Base-by-base conservation (phyloP, 2,888 invertebrate genomes). In the Abrostola triplasia region DNA sequence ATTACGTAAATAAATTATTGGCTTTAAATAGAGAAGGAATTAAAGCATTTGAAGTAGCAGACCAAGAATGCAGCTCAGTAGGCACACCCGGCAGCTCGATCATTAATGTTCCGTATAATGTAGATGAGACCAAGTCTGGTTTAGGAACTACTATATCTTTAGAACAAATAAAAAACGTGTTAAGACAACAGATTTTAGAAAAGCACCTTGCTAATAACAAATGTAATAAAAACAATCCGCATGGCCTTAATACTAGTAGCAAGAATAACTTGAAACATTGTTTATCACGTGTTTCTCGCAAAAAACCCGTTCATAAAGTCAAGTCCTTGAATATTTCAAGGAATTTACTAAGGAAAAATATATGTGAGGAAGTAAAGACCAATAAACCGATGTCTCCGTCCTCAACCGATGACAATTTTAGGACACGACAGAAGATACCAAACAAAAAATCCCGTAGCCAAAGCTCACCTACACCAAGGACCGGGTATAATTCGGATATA, bases 1-100 rank as follows among this genome's bases (percentile, higher is more conserved):
- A 84, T 44, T 95, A 95, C 78, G 86, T 95, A 0, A 88, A 92
- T 70, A 90, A 88, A 79, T 80, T 95, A 61, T 76, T 95, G 38
- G 79, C 85, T 40, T 80, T 95, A 6, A 94, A 92, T 64, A 91
- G 82, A 76, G 88, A 90, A 77, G 90, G 91, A 2, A 73, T 92
- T 24, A 91, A 90, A 82, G 92, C 92, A 7, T 81, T 94, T 53
- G 88, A 94, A 82, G 86, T 95, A 44, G 86, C 90, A 24, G 90
- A 90, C 69, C 92, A 93, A 82, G 92, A 94, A 59, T 94, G 95
- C 67, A 95, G 95, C 76, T 86, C 90, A 1, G 88, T 93, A 5
- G 81, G 88, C n/a, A 95, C 95, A 11, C 95, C 95, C 13, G 87
- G 90, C 5, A 95, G 94, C 75, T 95, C 95, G 0, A 87, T 95